Evolutionary conservation across 2,113 vertebrate species (phyloP).

Genomic region (Alouatta palliata): DNA sequence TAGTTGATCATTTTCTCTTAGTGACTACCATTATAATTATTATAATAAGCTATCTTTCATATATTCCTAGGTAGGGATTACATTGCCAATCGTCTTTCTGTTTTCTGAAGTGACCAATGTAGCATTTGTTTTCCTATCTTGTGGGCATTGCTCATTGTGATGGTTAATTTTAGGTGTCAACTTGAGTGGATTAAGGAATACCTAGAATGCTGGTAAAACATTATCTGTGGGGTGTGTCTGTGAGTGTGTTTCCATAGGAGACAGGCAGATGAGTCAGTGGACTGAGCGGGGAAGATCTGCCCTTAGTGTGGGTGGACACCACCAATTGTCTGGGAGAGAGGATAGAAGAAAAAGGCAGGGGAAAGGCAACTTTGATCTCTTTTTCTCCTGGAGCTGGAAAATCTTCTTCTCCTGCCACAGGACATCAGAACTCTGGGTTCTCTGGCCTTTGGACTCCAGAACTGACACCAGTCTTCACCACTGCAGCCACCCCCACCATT

Average conservation of each 20-base stretch:
- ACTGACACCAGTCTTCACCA: background rate
- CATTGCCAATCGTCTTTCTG: background rate
- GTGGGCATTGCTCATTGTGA: background rate
- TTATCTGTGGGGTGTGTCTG: background rate
- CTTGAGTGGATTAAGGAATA: background rate
- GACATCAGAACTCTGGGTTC: background rate
- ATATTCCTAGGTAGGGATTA: background rate
- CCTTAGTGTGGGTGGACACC: rapidly evolving
- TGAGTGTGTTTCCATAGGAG: background rate
- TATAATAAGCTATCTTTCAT: background rate
- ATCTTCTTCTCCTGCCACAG: background rate
- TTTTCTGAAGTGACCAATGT: background rate
- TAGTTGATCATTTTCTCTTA: background rate
- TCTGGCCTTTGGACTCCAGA: background rate
- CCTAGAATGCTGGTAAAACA: background rate
- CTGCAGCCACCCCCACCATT: too few relatives aligned
- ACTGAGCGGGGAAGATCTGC: background rate
- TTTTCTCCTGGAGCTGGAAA: background rate
- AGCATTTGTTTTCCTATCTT: background rate
- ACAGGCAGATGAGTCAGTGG: background rate
- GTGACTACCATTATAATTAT: background rate
- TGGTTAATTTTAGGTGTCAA: background rate
- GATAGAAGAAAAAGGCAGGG: background rate
- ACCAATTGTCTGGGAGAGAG: background rate
- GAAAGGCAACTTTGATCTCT: background rate